Evolutionary conservation across 1,140 invertebrate genomes (phyloP).

Genomic region (Antheraea pernyi): DNA sequence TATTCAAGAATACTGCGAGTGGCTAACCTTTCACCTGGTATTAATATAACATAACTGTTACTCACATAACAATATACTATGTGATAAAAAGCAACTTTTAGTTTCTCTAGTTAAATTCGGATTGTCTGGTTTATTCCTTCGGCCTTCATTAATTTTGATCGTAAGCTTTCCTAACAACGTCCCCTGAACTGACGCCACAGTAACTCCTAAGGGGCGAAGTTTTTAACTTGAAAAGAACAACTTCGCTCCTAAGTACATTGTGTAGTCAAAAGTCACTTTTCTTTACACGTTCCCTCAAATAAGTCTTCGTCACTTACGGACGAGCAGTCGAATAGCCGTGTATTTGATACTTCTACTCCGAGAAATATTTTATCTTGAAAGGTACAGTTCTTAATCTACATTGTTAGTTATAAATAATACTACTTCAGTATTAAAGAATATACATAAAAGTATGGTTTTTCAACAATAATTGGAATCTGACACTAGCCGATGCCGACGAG

Average conservation of each 20-base stretch:
- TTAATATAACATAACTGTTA: no score
- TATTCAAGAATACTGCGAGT: no score
- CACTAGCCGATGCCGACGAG: no score
- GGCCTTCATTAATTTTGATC: constrained; percentile 38
- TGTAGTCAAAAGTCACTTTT: constrained; percentile 7
- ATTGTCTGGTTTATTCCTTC: constrained; percentile 24
- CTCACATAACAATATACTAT: no score
- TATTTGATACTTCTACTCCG: not conserved
- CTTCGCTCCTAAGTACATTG: constrained; percentile 19
- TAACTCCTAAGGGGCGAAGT: constrained; percentile 33
- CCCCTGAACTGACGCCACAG: constrained; percentile 21
- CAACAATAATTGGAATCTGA: no score
- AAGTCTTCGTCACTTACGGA: not conserved
- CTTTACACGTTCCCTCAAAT: constrained; percentile 2
- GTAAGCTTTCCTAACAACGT: constrained; percentile 29
- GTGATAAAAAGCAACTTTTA: not conserved
- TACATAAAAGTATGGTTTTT: no score
- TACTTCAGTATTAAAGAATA: not conserved
- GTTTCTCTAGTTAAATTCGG: not conserved
- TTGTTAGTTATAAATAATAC: not conserved
- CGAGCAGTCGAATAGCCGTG: not conserved
- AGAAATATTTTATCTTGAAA: not conserved
- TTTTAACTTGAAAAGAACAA: constrained; percentile 29
- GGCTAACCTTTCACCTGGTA: no score
- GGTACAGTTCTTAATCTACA: not conserved